Conservation (phyloP, 2,113 vertebrate species). For the Eolophus roseicapilla region DNA sequence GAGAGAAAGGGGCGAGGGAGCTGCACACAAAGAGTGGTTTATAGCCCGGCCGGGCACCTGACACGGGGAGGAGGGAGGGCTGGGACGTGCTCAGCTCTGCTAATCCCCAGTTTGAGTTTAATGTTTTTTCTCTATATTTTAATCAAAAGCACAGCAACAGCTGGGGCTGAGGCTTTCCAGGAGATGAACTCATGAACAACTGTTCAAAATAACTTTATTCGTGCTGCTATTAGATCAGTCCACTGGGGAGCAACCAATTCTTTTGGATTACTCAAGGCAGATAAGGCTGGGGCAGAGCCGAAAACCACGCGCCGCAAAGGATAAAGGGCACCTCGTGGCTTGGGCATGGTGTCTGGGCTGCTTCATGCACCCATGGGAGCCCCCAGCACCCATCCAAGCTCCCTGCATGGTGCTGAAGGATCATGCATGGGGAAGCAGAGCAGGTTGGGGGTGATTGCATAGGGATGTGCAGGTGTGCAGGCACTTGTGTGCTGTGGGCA, state of each 20-base stretch:
- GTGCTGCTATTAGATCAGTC: conserved; percentile 54
- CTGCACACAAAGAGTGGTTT: conserved; percentile 57
- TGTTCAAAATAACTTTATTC: conserved; percentile 61
- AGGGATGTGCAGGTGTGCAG: background rate
- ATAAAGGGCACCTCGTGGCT: background rate
- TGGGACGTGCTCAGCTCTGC: conserved; percentile 39
- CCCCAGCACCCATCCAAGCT: background rate
- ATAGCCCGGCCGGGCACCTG: conserved; percentile 59
- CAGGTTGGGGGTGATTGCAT: background rate
- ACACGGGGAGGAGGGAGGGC: conserved; percentile 46
- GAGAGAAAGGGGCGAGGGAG: background rate
- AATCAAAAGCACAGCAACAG: conserved; percentile 66
- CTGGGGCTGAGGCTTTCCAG: conserved; percentile 65
- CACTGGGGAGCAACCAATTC: conserved; percentile 59
- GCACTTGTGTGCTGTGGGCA: rapidly evolving
- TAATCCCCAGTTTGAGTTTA: conserved; percentile 46
- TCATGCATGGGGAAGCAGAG: background rate
- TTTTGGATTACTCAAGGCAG: conserved; percentile 1
- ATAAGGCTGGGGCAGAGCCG: background rate
- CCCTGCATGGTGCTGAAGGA: background rate
- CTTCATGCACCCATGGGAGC: background rate
- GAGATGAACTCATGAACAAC: conserved; percentile 74
- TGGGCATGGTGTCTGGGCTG: background rate
- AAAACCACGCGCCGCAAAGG: rapidly evolving
- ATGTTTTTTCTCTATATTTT: background rate